Evolutionary conservation across 2,888 invertebrate species (phyloP), one percentile per base, ranked within the genome.

Genomic region (Hypolimnas misippus): DNA sequence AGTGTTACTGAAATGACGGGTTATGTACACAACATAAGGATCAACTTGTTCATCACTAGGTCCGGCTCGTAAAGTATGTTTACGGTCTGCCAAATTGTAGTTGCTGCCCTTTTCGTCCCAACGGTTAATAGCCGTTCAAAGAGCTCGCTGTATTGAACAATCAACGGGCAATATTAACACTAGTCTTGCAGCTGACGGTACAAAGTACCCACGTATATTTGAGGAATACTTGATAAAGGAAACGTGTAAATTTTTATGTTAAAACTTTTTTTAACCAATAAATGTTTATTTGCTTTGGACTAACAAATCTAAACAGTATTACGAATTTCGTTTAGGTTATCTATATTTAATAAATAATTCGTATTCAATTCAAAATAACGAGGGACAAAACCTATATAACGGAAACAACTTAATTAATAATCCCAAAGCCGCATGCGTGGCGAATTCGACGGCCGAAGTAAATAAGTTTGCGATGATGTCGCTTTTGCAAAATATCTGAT

Each of bases 51-150:
- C 53, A 53, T 38, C 58, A 44, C 61, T 35, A 54, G 50, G 72
- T 75, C 69, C 74, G 65, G 65, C 66, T 79, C 81, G 74, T 82
- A 82, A 82, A 82, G 60, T 69, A 76, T 76, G 79, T 82, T 82
- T 81, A 83, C 75, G 76, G 70, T 62, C 74, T 74, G 66, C 74
- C 79, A 77, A 80, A 83, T 81, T 78, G 80, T 73, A 73, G 73
- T 70, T 74, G 71, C 76, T 78, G 25, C 63, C 57, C 58, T 53
- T 53, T 46, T 19, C 12, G 21, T n/a, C n/a, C 19, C n/a, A 12
- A 44, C 19, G 35, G 10, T 57, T 57, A 51, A 57, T 51, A 57
- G 51, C 38, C 57, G 29, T 40, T 51, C 57, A 51, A 40, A 57
- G 29, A 51, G 51, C 38, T 50, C 40, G 40, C 57, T 57, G 16